Percentiles rank a stretch among this genome's conserved stretches.
phyloP scores from a whole-genome alignment of 2,113 vertebrate species.

The Globicephala melas region DNA sequence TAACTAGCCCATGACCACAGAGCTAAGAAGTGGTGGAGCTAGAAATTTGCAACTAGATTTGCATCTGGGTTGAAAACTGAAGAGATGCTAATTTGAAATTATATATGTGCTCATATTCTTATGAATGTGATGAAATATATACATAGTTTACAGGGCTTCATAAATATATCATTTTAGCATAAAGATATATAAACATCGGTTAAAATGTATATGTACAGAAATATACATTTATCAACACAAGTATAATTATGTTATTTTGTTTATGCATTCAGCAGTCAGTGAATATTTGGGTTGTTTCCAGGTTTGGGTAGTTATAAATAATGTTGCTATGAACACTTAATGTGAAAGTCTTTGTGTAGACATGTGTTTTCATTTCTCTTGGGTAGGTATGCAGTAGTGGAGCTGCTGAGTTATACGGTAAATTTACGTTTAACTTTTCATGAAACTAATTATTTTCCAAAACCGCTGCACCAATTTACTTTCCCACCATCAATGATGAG shows the following conservation, averaged over 20 bases:
- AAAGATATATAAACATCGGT: background rate
- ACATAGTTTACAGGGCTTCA: background rate
- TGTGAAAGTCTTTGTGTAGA: background rate
- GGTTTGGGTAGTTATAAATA: background rate
- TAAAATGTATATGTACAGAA: background rate
- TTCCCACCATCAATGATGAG: background rate
- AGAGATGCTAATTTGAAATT: background rate
- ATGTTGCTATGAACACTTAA: background rate
- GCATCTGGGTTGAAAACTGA: background rate
- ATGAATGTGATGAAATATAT: background rate
- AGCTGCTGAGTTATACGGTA: background rate
- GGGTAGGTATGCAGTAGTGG: background rate
- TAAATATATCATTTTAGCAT: background rate
- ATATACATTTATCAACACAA: background rate
- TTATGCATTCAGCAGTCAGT: background rate
- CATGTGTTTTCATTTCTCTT: background rate
- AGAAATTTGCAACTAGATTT: background rate
- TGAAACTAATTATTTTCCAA: background rate
- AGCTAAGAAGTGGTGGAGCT: background rate
- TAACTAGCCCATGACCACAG: background rate
- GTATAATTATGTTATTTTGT: background rate
- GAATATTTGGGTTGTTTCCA: background rate
- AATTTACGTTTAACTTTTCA: background rate
- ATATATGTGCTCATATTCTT: background rate
- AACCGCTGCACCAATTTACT: background rate